Conservation (phyloP, 2,797 vertebrate species). For the Aselliscus stoliczkanus region DNA sequence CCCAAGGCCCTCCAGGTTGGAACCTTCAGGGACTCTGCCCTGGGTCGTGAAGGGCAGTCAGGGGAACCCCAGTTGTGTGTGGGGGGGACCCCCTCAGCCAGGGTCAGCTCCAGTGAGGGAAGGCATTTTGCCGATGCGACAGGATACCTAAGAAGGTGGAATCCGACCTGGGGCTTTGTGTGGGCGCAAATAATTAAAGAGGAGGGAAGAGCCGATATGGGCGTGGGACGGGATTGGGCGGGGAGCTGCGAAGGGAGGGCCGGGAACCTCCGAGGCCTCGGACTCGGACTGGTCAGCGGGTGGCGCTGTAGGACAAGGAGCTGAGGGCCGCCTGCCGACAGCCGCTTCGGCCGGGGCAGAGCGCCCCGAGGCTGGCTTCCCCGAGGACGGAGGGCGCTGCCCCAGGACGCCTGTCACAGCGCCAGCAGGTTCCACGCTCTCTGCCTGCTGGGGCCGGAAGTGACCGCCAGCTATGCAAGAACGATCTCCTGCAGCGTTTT, state of each 20-base stretch:
- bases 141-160: not conserved
- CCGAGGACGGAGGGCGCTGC: fast-evolving
- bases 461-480: no score
- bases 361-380: not conserved
- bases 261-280: not conserved
- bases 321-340: fast-evolving
- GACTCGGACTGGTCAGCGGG: conserved; percentile 71
- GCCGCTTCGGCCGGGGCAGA: fast-evolving
- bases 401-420: not conserved
- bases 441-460: not conserved
- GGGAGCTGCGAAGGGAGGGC: not conserved
- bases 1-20: not conserved
- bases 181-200: conserved; percentile 8
- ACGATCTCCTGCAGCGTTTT: fast-evolving
- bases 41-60: not conserved
- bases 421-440: not conserved
- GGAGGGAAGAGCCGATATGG: not conserved
- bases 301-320: conserved; percentile 83
- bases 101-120: not conserved
- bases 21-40: not conserved
- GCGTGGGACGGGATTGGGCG: not conserved
- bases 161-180: not conserved
- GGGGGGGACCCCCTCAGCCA: not conserved
- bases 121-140: not conserved
- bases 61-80: no score